phyloP scores from a whole-genome alignment of 2,888 invertebrate species.

The Acanthococcus lagerstroemiae region DNA sequence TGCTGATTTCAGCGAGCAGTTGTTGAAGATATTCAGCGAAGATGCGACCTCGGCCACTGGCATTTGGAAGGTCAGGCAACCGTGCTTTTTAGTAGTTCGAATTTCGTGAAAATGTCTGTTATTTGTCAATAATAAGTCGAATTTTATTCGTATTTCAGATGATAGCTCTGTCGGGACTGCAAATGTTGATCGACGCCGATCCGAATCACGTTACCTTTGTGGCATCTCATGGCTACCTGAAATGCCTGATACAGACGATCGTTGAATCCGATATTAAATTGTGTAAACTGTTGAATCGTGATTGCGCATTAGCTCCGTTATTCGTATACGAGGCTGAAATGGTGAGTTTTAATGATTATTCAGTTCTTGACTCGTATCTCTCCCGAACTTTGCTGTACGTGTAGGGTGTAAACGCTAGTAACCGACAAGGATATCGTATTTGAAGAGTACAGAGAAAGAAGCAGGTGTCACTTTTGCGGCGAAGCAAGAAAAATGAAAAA shows the following conservation, averaged over 20 bases:
- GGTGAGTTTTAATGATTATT: conserved; percentile 44
- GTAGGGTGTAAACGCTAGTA: background rate
- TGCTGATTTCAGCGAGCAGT: conserved; percentile 61
- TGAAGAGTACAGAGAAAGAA: background rate
- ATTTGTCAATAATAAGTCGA: too few species aligned
- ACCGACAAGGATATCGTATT: background rate
- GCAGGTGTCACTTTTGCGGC: too few species aligned
- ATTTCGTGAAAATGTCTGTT: too few species aligned
- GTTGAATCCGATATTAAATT: conserved; percentile 62
- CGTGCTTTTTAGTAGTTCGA: too few species aligned
- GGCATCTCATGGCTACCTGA: conserved; percentile 56
- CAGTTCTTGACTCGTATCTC: too few species aligned
- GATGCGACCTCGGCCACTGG: conserved; percentile 83
- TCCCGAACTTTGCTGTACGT: too few species aligned
- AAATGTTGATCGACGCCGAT: conserved; percentile 65
- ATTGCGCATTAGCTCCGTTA: conserved; percentile 59
- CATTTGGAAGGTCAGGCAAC: conserved; percentile 60
- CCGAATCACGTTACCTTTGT: conserved; percentile 56
- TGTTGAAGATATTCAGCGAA: conserved; percentile 70
- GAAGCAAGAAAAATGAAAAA: too few species aligned
- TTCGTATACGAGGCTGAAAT: conserved; percentile 84
- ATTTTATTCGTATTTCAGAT: conserved; percentile 52
- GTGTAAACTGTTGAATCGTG: conserved; percentile 43
- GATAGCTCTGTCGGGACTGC: conserved; percentile 72
- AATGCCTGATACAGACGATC: conserved; percentile 71